These are phyloP conservation scores for Hybognathus amarus DNA, from an alignment of 2,797 vertebrate genomes.

Conservation along the genomic window DNA sequence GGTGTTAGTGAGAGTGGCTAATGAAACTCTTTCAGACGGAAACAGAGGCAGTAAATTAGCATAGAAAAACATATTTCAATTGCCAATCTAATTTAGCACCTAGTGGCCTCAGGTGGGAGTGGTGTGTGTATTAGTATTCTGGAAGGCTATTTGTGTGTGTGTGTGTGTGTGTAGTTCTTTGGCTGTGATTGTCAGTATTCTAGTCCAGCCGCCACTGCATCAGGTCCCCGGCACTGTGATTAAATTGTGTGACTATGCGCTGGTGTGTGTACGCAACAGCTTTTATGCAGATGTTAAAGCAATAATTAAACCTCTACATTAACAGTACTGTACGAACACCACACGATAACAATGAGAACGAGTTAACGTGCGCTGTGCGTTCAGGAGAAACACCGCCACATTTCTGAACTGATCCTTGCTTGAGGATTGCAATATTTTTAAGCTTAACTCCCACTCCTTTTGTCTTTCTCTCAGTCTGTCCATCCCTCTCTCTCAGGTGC, in stretches of 20 bases:
- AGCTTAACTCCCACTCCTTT: constrained; percentile 12
- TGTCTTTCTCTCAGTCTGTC: constrained; percentile 25
- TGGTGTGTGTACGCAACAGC: constrained; percentile 5
- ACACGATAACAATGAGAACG: neutral
- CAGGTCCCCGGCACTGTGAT: constrained; percentile 34
- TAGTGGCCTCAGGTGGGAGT: constrained; percentile 17
- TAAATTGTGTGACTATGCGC: constrained; percentile 40
- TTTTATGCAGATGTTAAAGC: constrained; percentile 41
- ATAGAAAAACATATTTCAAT: constrained; percentile 46
- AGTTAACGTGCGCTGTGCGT: neutral
- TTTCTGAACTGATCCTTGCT: constrained; percentile 22
- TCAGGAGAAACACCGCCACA: neutral
- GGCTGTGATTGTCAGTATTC: constrained; percentile 35
- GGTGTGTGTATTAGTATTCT: constrained; percentile 35
- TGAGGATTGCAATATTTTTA: constrained; percentile 42
- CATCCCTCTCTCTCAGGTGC: constrained; percentile 37
- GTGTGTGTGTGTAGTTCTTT: neutral
- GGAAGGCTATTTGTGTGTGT: neutral
- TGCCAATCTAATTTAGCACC: constrained; percentile 43
- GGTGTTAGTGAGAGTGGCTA: constrained; percentile 26
- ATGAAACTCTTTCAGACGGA: constrained; percentile 31
- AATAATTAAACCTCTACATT: constrained; percentile 48
- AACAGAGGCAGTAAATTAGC: constrained; percentile 31
- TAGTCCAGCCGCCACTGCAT: constrained; percentile 15
- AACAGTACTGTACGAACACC: constrained; percentile 2